phyloP scores from a whole-genome alignment of 2,113 vertebrate species.

The Hippoglossus stenolepis region DNA sequence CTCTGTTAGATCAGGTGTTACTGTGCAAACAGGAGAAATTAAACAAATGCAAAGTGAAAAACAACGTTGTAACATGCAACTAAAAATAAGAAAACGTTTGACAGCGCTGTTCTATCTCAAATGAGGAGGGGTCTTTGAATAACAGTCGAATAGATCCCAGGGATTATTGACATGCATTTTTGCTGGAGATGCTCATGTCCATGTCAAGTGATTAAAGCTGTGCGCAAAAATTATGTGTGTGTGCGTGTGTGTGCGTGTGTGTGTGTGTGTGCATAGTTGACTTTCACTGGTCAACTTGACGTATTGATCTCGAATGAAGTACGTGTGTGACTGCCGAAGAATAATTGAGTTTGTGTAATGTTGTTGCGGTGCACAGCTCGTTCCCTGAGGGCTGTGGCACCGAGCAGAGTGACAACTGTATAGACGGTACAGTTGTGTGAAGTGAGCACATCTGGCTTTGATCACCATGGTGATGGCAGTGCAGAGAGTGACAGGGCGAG shows the following conservation, averaged over 20 bases:
- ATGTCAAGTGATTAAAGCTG: background rate
- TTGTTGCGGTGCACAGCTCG: slow-evolving; percentile 4
- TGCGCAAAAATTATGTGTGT: background rate
- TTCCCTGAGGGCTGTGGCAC: slow-evolving; percentile 51
- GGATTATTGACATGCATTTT: no score
- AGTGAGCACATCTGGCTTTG: slow-evolving; percentile 79
- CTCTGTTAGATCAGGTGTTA: no score
- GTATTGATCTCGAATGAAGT: background rate
- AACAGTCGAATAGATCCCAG: no score
- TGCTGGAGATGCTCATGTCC: no score
- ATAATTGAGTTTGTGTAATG: slow-evolving; percentile 9
- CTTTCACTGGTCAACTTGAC: background rate
- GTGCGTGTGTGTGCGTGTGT: background rate
- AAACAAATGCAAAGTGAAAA: no score
- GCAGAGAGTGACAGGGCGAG: slow-evolving; percentile 75
- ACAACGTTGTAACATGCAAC: no score
- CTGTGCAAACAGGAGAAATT: no score
- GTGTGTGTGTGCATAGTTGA: background rate
- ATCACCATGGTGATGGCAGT: slow-evolving; percentile 77
- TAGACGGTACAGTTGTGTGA: slow-evolving; percentile 63
- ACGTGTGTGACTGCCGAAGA: slow-evolving; percentile 8
- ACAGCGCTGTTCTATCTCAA: no score
- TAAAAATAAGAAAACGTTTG: no score
- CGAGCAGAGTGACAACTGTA: slow-evolving; percentile 66
- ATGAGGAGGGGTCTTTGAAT: no score